These are phyloP conservation scores for Phyllotreta cruciferae DNA, from an alignment of 2,888 invertebrate genomes.

Conservation along the genomic window DNA sequence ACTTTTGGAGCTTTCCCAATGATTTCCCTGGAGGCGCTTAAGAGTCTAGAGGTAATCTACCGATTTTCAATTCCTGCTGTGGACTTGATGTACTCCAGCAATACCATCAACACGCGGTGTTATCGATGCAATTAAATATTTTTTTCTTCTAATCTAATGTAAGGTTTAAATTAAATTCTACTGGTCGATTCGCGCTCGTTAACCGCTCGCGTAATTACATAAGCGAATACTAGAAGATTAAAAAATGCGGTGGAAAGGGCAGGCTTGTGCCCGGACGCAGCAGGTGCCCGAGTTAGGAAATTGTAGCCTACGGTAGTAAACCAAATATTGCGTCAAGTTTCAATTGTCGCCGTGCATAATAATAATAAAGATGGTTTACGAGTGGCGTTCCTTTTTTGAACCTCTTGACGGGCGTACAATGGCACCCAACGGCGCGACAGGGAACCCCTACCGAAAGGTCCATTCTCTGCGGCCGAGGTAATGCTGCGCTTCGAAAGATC, in stretches of 20 bases:
- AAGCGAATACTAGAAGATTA: conserved; percentile 6
- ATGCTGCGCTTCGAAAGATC: conserved; percentile 4
- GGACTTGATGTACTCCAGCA: not conserved
- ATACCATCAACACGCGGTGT: too few relatives aligned
- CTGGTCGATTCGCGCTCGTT: conserved; percentile 8
- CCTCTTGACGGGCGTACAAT: conserved; percentile 60
- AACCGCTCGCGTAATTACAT: conserved; percentile 3
- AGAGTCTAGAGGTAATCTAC: conserved; percentile 28
- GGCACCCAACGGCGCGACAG: conserved; percentile 57
- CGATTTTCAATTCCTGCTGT: conserved; percentile 5
- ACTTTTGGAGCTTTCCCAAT: conserved; percentile 35
- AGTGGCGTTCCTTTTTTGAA: conserved; percentile 53
- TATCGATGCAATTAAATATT: too few relatives aligned
- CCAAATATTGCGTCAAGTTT: conserved; percentile 54
- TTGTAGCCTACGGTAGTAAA: conserved; percentile 45
- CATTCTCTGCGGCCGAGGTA: conserved; percentile 36
- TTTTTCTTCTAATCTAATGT: too few relatives aligned
- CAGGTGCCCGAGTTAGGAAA: conserved; percentile 35
- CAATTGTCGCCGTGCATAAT: conserved; percentile 53
- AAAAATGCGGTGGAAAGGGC: conserved; percentile 19
- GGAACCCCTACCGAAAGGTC: conserved; percentile 49
- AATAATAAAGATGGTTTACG: conserved; percentile 61
- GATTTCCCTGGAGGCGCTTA: conserved; percentile 43
- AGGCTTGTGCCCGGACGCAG: conserved; percentile 35
- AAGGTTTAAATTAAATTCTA: not conserved